Percentiles rank a stretch among this genome's conserved stretches.
Evolutionary conservation across 2,888 invertebrate species (phyloP).

Genomic region (Crematogaster levior): DNA sequence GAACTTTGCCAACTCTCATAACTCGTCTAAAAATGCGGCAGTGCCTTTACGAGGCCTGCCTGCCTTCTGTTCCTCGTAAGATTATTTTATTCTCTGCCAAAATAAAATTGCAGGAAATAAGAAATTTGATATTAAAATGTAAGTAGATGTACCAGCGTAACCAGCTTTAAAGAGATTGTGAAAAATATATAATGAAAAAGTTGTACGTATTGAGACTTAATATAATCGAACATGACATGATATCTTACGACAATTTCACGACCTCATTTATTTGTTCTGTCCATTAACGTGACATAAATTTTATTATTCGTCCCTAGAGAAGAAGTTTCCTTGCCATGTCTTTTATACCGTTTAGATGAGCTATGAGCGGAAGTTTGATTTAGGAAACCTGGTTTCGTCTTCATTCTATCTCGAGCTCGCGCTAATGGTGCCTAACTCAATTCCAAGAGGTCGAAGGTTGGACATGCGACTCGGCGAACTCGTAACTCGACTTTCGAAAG

Average conservation of each 20-base stretch:
- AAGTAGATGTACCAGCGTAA: not conserved
- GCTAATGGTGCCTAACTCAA: constrained; percentile 48
- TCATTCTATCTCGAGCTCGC: constrained; percentile 42
- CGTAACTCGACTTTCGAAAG: constrained; percentile 45
- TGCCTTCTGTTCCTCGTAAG: constrained; percentile 3
- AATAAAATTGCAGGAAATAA: constrained; percentile 10
- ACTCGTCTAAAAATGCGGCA: constrained; percentile 33
- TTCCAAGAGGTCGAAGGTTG: constrained; percentile 46
- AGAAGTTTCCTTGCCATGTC: constrained; percentile 14
- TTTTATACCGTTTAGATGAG: constrained; percentile 29
- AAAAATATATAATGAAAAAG: not conserved
- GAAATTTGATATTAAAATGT: constrained; percentile 15
- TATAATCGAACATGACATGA: not conserved
- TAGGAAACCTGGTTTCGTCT: constrained; percentile 16
- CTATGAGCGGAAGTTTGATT: constrained; percentile 46
- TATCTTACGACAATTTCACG: not conserved
- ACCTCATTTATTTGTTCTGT: constrained; percentile 7
- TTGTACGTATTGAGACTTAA: not conserved
- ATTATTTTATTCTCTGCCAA: not conserved
- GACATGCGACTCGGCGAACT: constrained; percentile 48
- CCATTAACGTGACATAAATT: not conserved
- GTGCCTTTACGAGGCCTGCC: constrained; percentile 10
- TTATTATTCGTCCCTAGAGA: constrained; percentile 1
- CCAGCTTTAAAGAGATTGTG: not conserved
- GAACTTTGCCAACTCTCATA: constrained; percentile 45